Base-by-base conservation (phyloP, 1,140 invertebrate genomes). In the Drosophila kohkoa region DNA sequence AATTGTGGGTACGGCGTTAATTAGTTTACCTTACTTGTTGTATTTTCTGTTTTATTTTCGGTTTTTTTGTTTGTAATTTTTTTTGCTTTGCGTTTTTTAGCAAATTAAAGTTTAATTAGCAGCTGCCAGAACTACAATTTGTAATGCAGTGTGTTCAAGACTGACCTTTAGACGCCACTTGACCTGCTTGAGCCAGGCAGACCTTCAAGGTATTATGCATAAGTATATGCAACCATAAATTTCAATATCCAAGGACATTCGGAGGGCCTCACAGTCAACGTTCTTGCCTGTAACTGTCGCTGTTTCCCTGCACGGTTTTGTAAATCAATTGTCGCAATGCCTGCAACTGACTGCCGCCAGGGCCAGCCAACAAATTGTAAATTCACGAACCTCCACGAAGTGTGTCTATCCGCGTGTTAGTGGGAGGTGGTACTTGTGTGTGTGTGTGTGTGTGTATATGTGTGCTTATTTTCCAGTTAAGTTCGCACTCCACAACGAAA, bases 311-410 rank as follows among this genome's bases (percentile, higher is more conserved):
- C 74, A 83, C 57, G 71, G 51, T 58, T 65, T 52, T 71, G 72
- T 85, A 74, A 87, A 87, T 87, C 83, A 87, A 88, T 88, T 88
- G 83, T 80, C 83, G 80, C 81, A 75, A 64, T 67, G 77, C 66
- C 66, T 83, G 77, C 73, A 75, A 71, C 65, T 63, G 81, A 82
- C 77, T 82, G 58, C 57, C 73, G 54, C 48, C 75, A 65, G 65
- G 77, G 70, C 54, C 45, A 66, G 48, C 51, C 54, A 59, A 30
- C 63, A 77, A 87, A 87, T 73, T 85, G 81, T 70, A 35, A 57
- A 80, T 81, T 68, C 70, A 77, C 74, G 55, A 62, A 68, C 38
- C 32, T 3, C 8, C 55, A n/a, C 28, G 6, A 45, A 32, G 54
- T 76, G 20, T 25, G 20, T 25, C 20, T 25, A 25, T 25, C 20